Base-by-base conservation (phyloP, 2,888 invertebrate genomes). In the Labia minor region DNA sequence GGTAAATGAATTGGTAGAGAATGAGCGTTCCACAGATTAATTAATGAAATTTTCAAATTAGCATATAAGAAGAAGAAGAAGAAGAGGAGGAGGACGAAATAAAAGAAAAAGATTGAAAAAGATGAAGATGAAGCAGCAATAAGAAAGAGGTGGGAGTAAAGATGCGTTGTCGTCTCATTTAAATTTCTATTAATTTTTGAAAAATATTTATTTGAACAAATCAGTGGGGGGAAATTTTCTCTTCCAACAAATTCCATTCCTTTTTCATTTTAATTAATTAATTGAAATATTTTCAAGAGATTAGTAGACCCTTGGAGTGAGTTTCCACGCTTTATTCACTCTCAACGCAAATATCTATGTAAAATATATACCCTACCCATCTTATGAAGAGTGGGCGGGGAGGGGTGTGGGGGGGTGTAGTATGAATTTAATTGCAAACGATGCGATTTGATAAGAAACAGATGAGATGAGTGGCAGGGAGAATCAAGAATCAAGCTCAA, bases 111-210 rank as follows among this genome's bases (percentile, higher is more conserved):
- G n/a, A n/a, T n/a, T n/a, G n/a, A n/a, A n/a, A n/a, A n/a, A n/a
- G n/a, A n/a, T n/a, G n/a, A n/a, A n/a, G n/a, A n/a, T n/a, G n/a
- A n/a, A n/a, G n/a, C n/a, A n/a, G n/a, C n/a, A n/a, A n/a, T n/a
- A n/a, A n/a, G n/a, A n/a, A n/a, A n/a, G n/a, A n/a, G n/a, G n/a
- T n/a, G n/a, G n/a, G n/a, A n/a, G n/a, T n/a, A n/a, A n/a, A 6
- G 26, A 3, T 3, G 26, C 26, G 49, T 49, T 49, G 49, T 49
- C 49, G 49, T 49, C 49, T 49, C 49, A 49, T 49, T 49, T 49
- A 49, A 49, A 49, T 49, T 49, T 49, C 49, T 49, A 49, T 49
- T 49, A 49, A 49, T 49, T 49, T n/a, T 49, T 49, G 49, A 49
- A 49, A 49, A 49, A 49, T 49, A 49, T 49, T 49, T 49, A 49